Evolutionary conservation across 1,140 invertebrate species (phyloP).

Genomic region (Diorhabda elongata): DNA sequence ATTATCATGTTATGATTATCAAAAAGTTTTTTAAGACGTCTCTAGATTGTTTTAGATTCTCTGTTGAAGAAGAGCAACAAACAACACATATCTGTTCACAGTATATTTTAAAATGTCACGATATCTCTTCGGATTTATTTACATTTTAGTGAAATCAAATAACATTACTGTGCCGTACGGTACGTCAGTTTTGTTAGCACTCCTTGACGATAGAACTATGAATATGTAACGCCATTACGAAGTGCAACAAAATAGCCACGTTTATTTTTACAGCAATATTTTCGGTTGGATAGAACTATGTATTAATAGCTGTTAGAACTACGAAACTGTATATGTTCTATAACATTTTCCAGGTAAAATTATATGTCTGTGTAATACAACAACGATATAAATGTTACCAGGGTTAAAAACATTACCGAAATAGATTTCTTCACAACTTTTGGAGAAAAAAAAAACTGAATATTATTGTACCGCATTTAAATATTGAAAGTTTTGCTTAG

Average conservation of each 20-base stretch:
- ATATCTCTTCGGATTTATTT: conserved; percentile 27
- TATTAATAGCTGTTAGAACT: not conserved
- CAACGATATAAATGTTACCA: too few species aligned
- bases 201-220: conserved; percentile 6
- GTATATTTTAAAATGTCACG: conserved; percentile 34
- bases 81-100: conserved; percentile 31
- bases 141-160: conserved; percentile 29
- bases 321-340: not conserved
- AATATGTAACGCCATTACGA: not conserved
- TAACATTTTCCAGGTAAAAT: not conserved
- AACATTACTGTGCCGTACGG: conserved; percentile 14
- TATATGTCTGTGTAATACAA: too few species aligned
- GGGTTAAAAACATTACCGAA: too few species aligned
- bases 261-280: not conserved
- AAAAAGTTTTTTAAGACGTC: too few species aligned
- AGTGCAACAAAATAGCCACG: not conserved
- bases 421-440: too few species aligned
- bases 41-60: conserved; percentile 21
- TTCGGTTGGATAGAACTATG: not conserved
- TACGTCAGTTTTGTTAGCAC: not conserved
- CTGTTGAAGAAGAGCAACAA: conserved; percentile 21
- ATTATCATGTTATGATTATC: too few species aligned
- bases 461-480: too few species aligned
- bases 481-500: too few species aligned
- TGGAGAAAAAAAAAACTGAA: too few species aligned